These are phyloP conservation scores for Heteromormyrus szaboi DNA, from an alignment of 2,797 vertebrate genomes.

Conservation along the genomic window DNA sequence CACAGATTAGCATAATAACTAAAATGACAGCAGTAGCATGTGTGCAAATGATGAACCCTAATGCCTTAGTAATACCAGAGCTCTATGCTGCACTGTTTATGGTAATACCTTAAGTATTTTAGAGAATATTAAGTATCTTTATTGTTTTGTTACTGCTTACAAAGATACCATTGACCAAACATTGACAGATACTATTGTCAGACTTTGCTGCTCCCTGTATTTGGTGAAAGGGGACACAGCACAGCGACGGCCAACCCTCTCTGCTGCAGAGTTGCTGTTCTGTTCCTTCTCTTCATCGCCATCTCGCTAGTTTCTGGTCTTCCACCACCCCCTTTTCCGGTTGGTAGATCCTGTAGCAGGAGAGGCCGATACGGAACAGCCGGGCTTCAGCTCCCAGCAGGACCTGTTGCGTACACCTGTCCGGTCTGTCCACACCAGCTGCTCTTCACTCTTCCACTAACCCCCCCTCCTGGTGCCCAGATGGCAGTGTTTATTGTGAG, in stretches of 20 bases:
- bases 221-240: background rate
- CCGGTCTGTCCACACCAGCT: background rate
- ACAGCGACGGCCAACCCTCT: background rate
- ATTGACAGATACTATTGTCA: background rate
- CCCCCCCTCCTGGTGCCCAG: constrained; percentile 30
- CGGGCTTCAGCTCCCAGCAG: background rate
- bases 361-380: background rate
- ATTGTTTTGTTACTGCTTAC: background rate
- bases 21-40: background rate
- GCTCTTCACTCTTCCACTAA: background rate
- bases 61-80: background rate
- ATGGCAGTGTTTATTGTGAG: constrained; percentile 52
- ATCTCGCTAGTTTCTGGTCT: background rate
- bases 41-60: background rate
- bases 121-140: background rate
- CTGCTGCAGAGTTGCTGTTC: background rate
- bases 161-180: background rate
- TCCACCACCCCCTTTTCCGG: background rate
- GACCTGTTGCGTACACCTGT: background rate
- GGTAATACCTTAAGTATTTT: background rate
- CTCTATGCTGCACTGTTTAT: background rate
- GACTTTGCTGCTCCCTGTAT: background rate
- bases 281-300: background rate
- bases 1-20: background rate
- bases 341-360: background rate